These are phyloP conservation scores for Odontomachus brunneus DNA, from an alignment of 1,140 invertebrate genomes.

Conservation along the genomic window DNA sequence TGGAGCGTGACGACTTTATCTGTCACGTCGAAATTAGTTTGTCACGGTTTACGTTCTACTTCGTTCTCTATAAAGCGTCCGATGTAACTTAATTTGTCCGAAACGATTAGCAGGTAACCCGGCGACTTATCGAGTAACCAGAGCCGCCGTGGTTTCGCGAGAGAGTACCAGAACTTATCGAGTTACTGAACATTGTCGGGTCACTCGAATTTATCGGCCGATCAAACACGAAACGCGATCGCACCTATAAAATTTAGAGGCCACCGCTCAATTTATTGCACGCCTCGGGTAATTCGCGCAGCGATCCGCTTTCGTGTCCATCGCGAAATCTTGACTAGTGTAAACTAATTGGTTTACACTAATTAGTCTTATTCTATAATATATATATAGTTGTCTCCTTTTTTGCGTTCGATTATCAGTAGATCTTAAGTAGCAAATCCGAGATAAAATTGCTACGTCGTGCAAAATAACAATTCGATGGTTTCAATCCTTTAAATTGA, in stretches of 20 bases:
- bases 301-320: background rate
- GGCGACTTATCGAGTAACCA: conserved; percentile 46
- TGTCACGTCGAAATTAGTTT: conserved; percentile 19
- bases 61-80: conserved; percentile 26
- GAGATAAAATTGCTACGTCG: background rate
- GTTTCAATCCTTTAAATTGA: background rate
- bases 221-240: conserved; percentile 21
- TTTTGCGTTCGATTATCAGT: background rate
- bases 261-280: background rate
- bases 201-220: conserved; percentile 31
- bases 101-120: conserved; percentile 54
- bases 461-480: background rate
- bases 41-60: conserved; percentile 17
- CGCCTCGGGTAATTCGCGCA: background rate
- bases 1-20: background rate
- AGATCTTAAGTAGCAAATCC: background rate
- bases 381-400: no score
- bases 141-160: conserved; percentile 25
- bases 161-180: conserved; percentile 44
- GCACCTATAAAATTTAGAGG: background rate
- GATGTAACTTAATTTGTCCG: conserved; percentile 49
- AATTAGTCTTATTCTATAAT: no score
- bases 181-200: conserved; percentile 44
- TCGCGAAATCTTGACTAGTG: no score
- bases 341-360: no score